A percentile compares a stretch with the other conserved stretches of the same genome.
phyloP scores from a whole-genome alignment of 2,797 vertebrate genomes.

The Thunnus albacares region DNA sequence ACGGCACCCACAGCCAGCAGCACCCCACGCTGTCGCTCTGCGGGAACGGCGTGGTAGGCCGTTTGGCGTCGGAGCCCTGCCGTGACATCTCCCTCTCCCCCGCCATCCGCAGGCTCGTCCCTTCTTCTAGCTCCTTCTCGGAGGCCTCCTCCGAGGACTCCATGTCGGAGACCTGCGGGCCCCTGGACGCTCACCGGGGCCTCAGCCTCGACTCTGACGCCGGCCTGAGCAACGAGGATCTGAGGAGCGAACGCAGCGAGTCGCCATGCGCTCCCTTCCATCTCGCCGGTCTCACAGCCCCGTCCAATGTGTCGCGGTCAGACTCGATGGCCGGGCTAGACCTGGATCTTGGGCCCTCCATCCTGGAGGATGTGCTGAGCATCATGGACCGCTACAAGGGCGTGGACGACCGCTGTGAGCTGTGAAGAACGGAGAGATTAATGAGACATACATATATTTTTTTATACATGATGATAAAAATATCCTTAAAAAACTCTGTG shows the following conservation, averaged over 20 bases:
- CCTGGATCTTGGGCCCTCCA: constrained; percentile 90
- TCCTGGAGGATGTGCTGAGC: constrained; percentile 88
- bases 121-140: constrained; percentile 84
- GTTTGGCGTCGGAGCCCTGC: constrained; percentile 69
- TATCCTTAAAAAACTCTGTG: constrained; percentile 28
- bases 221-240: constrained; percentile 87
- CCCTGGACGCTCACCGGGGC: constrained; percentile 76
- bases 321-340: constrained; percentile 84
- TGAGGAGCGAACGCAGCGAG: constrained; percentile 82
- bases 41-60: constrained; percentile 62
- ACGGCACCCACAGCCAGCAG: constrained; percentile 3
- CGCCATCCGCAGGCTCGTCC: constrained; percentile 78
- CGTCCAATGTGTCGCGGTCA: constrained; percentile 71
- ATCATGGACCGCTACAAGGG: constrained; percentile 91
- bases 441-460: constrained; percentile 40
- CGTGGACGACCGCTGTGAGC: constrained; percentile 80
- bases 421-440: constrained; percentile 60
- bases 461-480: constrained; percentile 34
- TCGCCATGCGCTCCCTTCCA: constrained; percentile 71
- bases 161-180: constrained; percentile 77
- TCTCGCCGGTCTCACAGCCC: neutral
- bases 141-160: constrained; percentile 88
- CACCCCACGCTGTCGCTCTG: constrained; percentile 63
- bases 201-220: constrained; percentile 86
- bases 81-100: constrained; percentile 77